A percentile compares a stretch with the other conserved stretches of the same genome.
phyloP scores from a whole-genome alignment of 92 coral and sea anemone species.

The Siderastrea siderea region DNA sequence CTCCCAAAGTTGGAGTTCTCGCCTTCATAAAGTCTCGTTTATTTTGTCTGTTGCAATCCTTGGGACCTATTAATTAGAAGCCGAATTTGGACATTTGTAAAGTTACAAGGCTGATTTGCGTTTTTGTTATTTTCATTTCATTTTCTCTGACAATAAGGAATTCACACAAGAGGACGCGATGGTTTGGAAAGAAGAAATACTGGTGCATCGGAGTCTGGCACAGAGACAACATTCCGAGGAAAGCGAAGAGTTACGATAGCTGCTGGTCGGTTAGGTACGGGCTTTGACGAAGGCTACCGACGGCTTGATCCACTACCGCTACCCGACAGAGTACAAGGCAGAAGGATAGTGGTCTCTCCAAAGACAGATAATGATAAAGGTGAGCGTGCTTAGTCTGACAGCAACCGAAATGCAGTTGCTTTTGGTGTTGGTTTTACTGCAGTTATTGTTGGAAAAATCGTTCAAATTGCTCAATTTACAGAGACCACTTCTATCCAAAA shows the following conservation, averaged over 20 bases:
- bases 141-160: not conserved
- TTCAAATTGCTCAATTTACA: no score
- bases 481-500: no score
- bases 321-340: constrained; percentile 48
- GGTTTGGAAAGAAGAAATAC: not conserved
- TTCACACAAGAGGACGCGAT: constrained; percentile 17
- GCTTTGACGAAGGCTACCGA: constrained; percentile 46
- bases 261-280: not conserved
- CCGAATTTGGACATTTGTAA: no score
- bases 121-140: no score
- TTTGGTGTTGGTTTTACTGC: no score
- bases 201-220: not conserved
- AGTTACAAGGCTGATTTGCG: no score
- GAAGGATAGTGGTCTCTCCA: constrained; percentile 40
- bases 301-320: constrained; percentile 76
- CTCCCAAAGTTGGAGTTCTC: no score
- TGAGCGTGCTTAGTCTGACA: not conserved
- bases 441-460: no score
- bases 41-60: no score
- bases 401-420: no score
- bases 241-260: not conserved
- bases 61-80: no score
- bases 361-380: constrained; percentile 33
- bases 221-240: constrained; percentile 35
- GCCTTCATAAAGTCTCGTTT: no score